Base-by-base conservation (phyloP, 1,140 invertebrate species). In the Drosophila pseudoananassae region DNA sequence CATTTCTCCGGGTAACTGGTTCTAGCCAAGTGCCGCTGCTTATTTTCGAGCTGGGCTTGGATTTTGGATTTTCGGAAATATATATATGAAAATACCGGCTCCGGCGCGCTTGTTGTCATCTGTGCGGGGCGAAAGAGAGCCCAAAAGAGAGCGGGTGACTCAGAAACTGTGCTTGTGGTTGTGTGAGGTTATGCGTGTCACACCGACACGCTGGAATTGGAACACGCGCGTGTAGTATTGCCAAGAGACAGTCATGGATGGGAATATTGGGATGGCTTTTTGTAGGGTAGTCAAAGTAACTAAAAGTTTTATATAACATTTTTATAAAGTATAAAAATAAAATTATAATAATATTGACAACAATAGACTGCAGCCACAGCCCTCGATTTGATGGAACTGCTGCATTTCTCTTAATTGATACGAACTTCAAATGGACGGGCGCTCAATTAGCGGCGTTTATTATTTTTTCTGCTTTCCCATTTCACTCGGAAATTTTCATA, bases 41-140 rank as follows among this genome's bases (percentile, higher is more conserved):
- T 61, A 64, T 68, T 53, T 49, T 79, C 38, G 38, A 40, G 38
- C 14, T 43, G 40, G 14, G 40, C 40, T 75, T 80, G 70, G 60
- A 51, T 77, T 63, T 65, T 63, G 58, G 55, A 49, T 76, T 65
- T 85, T 71, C 65, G 65, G 71, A 76, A 84, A 83, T 76, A 71
- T 68, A 71, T 68, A 61, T 69, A 66, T 68, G 66, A 64, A 76
- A 82, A 87, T 87, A 87, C 83, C 83, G 83, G 83, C 83, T 87
- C 83, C n/a, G n/a, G n/a, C n/a, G n/a, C n/a, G 78, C 83, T 87
- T 87, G 78, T 76, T 88, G 83, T 82, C 70, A 78, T 76, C 73
- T 75, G 71, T 75, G 59, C 40, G 52, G 40, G 45, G 36, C 66
- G 61, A 72, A 50, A 27, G 50, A 15, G 50, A 59, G 50, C 58